Conservation (phyloP, 2,113 vertebrate genomes). For the Helogale parvula region DNA sequence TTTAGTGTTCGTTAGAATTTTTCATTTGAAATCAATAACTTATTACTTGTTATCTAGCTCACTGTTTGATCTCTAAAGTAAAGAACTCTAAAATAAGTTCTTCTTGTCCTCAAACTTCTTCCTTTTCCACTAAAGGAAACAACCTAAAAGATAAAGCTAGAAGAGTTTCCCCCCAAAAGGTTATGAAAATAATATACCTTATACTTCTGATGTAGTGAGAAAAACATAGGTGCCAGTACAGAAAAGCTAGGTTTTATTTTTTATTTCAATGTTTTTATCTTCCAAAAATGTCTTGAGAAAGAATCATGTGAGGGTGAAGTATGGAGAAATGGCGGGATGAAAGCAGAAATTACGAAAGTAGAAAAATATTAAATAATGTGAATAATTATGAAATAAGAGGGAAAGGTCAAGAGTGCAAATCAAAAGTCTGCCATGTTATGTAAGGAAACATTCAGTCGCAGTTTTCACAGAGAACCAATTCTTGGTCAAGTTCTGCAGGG, state of each 20-base stretch:
- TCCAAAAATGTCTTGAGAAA: constrained; percentile 10
- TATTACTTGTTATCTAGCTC: not conserved
- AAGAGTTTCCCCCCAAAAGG: not conserved
- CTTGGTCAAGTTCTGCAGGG: not conserved
- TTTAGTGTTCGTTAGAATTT: constrained; percentile 1
- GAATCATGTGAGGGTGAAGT: not conserved
- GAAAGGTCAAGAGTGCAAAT: not conserved
- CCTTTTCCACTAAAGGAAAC: not conserved
- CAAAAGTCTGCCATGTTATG: not conserved
- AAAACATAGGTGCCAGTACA: not conserved
- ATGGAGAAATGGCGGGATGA: not conserved
- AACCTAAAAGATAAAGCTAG: not conserved
- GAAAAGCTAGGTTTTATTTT: not conserved
- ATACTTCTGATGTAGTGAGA: not conserved
- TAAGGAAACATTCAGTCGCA: not conserved
- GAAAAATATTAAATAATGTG: not conserved
- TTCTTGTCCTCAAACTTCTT: not conserved
- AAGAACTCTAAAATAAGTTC: constrained; percentile 21
- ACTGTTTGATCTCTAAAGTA: not conserved
- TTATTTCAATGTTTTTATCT: constrained; percentile 28
- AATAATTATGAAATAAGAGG: constrained; percentile 1
- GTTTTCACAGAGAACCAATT: not conserved
- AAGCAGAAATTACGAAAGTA: not conserved
- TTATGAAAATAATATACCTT: not conserved
- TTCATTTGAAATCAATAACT: constrained; percentile 9